phyloP scores from a whole-genome alignment of 2,113 vertebrate genomes.

The Colossoma macropomum region DNA sequence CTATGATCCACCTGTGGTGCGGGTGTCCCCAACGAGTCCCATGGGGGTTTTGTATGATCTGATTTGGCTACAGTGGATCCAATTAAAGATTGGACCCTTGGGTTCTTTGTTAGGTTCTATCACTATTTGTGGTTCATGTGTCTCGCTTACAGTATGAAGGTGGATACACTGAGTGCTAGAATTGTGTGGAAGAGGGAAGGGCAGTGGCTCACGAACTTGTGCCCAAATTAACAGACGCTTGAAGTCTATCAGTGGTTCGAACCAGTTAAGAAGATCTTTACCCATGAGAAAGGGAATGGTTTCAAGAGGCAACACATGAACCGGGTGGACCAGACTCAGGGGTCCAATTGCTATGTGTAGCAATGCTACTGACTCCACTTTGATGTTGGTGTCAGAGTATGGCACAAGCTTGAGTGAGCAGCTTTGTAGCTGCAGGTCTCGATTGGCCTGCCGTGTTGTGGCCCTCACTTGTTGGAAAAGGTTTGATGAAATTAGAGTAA shows the following conservation, averaged over 20 bases:
- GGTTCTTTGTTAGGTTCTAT: no score
- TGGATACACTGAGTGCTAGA: no score
- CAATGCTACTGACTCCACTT: neutral
- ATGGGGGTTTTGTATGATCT: no score
- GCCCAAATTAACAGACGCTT: slow-evolving; percentile 8
- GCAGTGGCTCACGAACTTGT: slow-evolving; percentile 25
- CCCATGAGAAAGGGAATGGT: slow-evolving; percentile 9
- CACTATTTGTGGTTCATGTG: no score
- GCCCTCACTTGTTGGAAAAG: neutral
- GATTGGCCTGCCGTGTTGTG: neutral
- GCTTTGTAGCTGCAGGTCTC: neutral
- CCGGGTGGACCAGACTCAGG: slow-evolving; percentile 3
- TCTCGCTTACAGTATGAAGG: no score
- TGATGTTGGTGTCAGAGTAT: neutral
- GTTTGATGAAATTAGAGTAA: neutral
- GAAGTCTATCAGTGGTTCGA: slow-evolving; percentile 30
- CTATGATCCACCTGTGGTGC: no score
- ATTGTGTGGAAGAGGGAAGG: no score
- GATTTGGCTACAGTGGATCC: no score
- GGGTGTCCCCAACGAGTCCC: no score
- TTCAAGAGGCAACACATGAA: neutral
- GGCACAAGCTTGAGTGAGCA: neutral
- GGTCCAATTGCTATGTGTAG: slow-evolving; percentile 17
- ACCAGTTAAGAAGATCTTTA: slow-evolving; percentile 22
- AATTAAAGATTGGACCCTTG: no score